These are phyloP conservation scores for Rhynchotus rufescens DNA, from an alignment of 2,797 vertebrate species.

Conservation along the genomic window DNA sequence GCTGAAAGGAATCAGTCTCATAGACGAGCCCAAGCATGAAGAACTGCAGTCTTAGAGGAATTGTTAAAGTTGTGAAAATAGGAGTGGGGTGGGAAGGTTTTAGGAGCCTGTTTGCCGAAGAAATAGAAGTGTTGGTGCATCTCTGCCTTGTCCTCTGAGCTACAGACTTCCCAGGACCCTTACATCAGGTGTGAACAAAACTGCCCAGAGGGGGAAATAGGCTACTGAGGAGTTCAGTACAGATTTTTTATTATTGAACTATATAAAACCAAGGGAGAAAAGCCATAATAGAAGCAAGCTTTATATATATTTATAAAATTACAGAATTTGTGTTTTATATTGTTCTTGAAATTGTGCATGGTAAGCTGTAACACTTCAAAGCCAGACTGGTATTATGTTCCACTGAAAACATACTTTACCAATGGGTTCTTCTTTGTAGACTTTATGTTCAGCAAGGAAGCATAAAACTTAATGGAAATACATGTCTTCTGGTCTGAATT, in stretches of 20 bases:
- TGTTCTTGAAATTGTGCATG: neutral
- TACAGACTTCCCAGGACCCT: accelerated
- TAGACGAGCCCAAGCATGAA: neutral
- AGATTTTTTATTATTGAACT: neutral
- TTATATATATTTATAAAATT: neutral
- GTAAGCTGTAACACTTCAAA: neutral
- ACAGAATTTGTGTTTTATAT: neutral
- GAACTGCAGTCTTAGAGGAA: neutral
- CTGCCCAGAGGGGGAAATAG: neutral
- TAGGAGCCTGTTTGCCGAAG: neutral
- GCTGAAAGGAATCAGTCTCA: neutral
- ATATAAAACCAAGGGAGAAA: neutral
- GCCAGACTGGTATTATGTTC: neutral
- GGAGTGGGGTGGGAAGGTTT: neutral
- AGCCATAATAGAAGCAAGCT: neutral
- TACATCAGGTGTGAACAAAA: neutral
- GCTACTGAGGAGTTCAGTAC: neutral
- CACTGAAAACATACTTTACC: slow-evolving; percentile 8
- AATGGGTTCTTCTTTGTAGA: slow-evolving; percentile 28
- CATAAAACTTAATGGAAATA: slow-evolving; percentile 49
- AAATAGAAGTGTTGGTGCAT: accelerated
- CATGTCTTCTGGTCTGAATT: slow-evolving; percentile 77
- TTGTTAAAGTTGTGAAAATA: neutral
- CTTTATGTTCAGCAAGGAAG: slow-evolving; percentile 38
- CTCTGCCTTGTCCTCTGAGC: neutral